Percentiles rank a stretch among this genome's conserved stretches.
Evolutionary conservation across 2,797 vertebrate species (phyloP).

Genomic region (Trichosurus vulpecula): DNA sequence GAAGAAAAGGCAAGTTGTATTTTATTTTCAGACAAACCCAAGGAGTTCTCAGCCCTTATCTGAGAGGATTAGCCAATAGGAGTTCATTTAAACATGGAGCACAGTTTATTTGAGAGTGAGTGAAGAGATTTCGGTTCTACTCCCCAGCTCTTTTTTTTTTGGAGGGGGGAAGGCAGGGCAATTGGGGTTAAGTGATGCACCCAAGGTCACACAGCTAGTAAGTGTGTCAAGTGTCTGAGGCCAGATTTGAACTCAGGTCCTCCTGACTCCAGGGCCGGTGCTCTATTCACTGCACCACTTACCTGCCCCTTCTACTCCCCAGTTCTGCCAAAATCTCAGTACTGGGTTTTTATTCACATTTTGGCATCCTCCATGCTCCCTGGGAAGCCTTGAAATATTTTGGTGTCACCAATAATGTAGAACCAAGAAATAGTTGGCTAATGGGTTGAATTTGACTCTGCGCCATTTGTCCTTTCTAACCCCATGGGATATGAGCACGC

Average conservation of each 20-base stretch:
- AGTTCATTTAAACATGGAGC: background rate
- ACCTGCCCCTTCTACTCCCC: background rate
- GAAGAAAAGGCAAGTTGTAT: constrained; percentile 89
- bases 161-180: too few species aligned
- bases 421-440: background rate
- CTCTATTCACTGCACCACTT: too few species aligned
- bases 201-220: too few species aligned
- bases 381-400: background rate
- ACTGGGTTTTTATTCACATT: background rate
- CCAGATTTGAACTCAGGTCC: too few species aligned
- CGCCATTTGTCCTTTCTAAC: background rate
- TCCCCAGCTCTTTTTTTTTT: background rate
- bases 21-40: background rate
- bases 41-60: background rate
- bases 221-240: too few species aligned
- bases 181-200: too few species aligned
- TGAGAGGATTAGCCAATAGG: background rate
- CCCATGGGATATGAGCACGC: background rate
- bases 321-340: background rate
- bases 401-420: background rate
- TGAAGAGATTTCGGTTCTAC: background rate
- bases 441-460: background rate
- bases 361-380: background rate
- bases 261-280: too few species aligned
- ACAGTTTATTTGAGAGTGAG: background rate